A percentile compares a stretch with the other conserved stretches of the same genome.
Evolutionary conservation across 2,888 invertebrate genomes (phyloP).

Genomic region (Rhagonycha fulva): DNA sequence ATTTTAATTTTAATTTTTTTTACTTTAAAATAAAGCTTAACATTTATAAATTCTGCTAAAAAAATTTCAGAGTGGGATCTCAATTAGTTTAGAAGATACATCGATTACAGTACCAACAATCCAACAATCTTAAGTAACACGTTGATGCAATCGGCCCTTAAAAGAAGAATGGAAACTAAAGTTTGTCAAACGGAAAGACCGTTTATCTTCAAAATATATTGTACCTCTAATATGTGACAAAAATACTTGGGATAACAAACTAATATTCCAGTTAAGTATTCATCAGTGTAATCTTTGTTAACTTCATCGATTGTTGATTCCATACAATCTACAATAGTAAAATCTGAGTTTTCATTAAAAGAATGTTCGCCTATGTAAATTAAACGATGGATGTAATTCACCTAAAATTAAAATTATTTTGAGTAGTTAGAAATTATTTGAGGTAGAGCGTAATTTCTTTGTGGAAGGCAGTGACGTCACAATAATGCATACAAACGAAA

Average conservation of each 20-base stretch:
- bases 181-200: too few relatives aligned
- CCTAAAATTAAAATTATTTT: constrained; percentile 45
- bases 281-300: constrained; percentile 35
- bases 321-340: constrained; percentile 51
- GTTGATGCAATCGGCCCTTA: too few relatives aligned
- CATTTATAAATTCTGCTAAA: too few relatives aligned
- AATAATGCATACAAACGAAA: too few relatives aligned
- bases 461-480: too few relatives aligned
- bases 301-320: constrained; percentile 45
- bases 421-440: neutral
- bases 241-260: constrained; percentile 33
- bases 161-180: too few relatives aligned
- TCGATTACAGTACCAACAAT: too few relatives aligned
- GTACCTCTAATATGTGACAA: constrained; percentile 44
- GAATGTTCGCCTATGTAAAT: constrained; percentile 58
- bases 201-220: neutral
- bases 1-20: too few relatives aligned
- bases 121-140: neutral
- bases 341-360: constrained; percentile 42
- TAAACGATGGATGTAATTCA: constrained; percentile 57
- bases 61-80: too few relatives aligned
- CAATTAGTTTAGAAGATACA: too few relatives aligned
- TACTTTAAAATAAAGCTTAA: too few relatives aligned
- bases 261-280: constrained; percentile 34
- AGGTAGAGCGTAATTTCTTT: too few relatives aligned